A percentile compares a stretch with the other conserved stretches of the same genome.
phyloP scores from a whole-genome alignment of 2,113 vertebrate genomes.

The Grantiella picta region DNA sequence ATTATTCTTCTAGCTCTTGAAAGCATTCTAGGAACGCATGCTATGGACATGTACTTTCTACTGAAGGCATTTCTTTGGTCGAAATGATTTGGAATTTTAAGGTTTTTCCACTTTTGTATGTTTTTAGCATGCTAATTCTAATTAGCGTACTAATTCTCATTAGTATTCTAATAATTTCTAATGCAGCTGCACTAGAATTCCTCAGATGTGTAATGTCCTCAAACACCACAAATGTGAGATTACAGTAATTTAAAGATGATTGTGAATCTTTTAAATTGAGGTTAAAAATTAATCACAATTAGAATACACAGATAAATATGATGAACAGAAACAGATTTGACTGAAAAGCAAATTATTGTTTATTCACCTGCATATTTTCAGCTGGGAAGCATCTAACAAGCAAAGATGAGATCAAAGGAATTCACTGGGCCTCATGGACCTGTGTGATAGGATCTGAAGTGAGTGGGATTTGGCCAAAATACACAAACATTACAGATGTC shows the following conservation, averaged over 20 bases:
- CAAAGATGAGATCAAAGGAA: slow-evolving; percentile 91
- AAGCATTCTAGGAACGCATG: neutral
- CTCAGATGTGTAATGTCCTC: neutral
- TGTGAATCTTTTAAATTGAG: neutral
- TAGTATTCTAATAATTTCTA: neutral
- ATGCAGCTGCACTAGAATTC: neutral
- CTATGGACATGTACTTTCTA: neutral
- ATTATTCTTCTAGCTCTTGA: no score
- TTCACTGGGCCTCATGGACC: slow-evolving; percentile 95
- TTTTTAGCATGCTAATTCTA: neutral
- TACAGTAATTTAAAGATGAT: neutral
- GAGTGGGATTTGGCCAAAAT: slow-evolving; percentile 95
- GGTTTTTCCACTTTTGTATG: neutral
- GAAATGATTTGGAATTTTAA: neutral
- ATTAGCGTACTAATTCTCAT: neutral
- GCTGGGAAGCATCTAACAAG: slow-evolving; percentile 86
- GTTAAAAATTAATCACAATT: neutral
- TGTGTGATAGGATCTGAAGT: slow-evolving; percentile 91
- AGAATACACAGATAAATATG: neutral
- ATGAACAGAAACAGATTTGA: neutral
- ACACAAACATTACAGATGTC: slow-evolving; percentile 83
- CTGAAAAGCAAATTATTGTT: neutral
- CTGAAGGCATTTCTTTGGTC: neutral
- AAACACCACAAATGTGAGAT: neutral
- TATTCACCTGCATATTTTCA: slow-evolving; percentile 59